Evolutionary conservation across 2,888 invertebrate species (phyloP).

Genomic region (Muschampia plurimacula): DNA sequence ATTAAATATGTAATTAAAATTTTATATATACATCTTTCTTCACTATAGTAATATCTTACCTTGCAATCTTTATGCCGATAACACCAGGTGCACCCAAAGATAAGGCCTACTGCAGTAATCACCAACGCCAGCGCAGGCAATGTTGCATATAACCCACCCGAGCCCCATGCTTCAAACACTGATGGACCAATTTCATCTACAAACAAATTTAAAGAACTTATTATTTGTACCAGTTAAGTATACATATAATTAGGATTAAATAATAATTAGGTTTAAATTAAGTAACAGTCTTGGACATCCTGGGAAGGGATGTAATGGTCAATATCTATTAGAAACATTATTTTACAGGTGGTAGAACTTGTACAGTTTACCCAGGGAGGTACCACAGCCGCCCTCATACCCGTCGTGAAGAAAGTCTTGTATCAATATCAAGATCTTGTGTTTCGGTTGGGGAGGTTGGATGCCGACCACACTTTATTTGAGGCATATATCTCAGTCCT

Average conservation of each 20-base stretch:
- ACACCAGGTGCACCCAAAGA: conserved; percentile 83
- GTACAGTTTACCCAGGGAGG: too few relatives aligned
- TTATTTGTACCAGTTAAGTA: neutral
- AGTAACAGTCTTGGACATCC: too few relatives aligned
- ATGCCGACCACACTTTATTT: too few relatives aligned
- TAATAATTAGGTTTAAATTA: conserved; percentile 20
- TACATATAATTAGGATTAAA: neutral
- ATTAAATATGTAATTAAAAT: too few relatives aligned
- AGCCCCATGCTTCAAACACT: conserved; percentile 59
- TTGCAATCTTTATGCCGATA: conserved; percentile 80
- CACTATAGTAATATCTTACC: conserved; percentile 54
- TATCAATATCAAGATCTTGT: too few relatives aligned
- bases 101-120: conserved; percentile 69
- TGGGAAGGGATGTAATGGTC: too few relatives aligned
- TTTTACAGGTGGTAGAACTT: too few relatives aligned
- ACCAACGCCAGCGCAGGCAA: conserved; percentile 78
- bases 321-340: too few relatives aligned
- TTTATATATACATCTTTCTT: neutral
- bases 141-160: conserved; percentile 62
- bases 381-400: too few relatives aligned
- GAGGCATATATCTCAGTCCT: too few relatives aligned
- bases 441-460: too few relatives aligned
- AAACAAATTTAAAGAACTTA: neutral
- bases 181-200: conserved; percentile 58
- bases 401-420: too few relatives aligned